phyloP scores from a whole-genome alignment of 2,113 vertebrate species.

The Lycaon pictus region DNA sequence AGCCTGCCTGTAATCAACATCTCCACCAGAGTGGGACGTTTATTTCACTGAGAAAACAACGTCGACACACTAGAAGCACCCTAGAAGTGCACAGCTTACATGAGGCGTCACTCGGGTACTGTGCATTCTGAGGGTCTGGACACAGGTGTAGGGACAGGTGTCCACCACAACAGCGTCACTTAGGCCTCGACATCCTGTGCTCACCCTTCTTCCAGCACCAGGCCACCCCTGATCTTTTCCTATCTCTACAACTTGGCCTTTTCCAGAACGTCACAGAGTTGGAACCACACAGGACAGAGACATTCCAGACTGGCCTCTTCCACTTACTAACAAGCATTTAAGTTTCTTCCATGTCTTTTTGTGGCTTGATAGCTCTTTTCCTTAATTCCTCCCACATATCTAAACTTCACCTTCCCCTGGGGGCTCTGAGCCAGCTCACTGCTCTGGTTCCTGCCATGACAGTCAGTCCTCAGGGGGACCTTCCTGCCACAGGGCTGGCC shows the following conservation, averaged over 20 bases:
- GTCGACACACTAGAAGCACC: not conserved
- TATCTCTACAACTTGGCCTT: not conserved
- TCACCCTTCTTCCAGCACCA: not conserved
- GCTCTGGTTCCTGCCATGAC: not conserved
- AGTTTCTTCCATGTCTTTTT: not conserved
- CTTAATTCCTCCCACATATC: not conserved
- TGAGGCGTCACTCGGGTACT: no score
- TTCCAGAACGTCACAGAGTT: not conserved
- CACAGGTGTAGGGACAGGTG: not conserved
- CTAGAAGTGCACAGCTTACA: not conserved
- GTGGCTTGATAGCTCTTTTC: not conserved
- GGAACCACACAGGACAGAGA: not conserved
- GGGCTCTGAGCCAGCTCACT: not conserved
- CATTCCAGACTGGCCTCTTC: not conserved
- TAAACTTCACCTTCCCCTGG: not conserved
- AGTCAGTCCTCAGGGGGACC: not conserved
- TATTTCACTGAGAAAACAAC: not conserved
- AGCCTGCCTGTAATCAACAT: not conserved
- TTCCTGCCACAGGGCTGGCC: no score
- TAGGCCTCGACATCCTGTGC: not conserved
- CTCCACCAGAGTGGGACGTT: not conserved
- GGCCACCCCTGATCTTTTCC: not conserved
- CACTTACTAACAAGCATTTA: not conserved
- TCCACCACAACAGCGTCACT: accelerated
- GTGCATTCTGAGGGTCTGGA: not conserved